Conservation (phyloP, 2,113 vertebrate genomes). For the Amphiprion ocellaris region DNA sequence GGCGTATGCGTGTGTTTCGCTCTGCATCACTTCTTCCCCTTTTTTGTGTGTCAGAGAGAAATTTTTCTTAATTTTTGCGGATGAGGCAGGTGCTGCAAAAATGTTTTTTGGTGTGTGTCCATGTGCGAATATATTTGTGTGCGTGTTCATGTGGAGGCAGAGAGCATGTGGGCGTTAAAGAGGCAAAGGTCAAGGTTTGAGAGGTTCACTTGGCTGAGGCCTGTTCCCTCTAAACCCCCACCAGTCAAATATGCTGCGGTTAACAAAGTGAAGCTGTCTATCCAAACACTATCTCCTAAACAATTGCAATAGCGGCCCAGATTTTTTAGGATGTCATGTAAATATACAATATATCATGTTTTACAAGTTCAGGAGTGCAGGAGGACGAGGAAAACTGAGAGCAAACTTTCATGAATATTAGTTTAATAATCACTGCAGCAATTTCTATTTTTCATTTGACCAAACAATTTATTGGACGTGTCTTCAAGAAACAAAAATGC, state of each 20-base stretch:
- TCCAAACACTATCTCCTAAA: constrained; percentile 66
- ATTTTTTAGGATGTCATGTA: constrained; percentile 5
- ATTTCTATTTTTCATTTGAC: constrained; percentile 19
- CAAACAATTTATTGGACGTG: neutral
- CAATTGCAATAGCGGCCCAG: constrained; percentile 50
- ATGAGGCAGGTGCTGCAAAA: constrained; percentile 29
- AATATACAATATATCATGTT: constrained; percentile 59
- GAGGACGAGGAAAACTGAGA: constrained; percentile 20
- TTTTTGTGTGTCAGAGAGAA: constrained; percentile 19
- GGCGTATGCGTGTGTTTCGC: constrained; percentile 11
- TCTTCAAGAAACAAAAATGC: constrained; percentile 14
- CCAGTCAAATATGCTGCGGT: constrained; percentile 68
- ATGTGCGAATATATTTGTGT: constrained; percentile 23
- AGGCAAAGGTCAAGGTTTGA: constrained; percentile 76
- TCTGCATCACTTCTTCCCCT: constrained; percentile 42
- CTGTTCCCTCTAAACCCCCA: constrained; percentile 60
- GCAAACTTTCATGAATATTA: constrained; percentile 14
- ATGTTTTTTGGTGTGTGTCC: constrained; percentile 28
- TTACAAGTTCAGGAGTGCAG: constrained; percentile 55
- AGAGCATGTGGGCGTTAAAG: constrained; percentile 59
- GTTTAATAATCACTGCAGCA: constrained; percentile 15
- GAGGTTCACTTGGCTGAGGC: constrained; percentile 72
- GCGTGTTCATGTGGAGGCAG: constrained; percentile 21
- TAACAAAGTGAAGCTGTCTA: constrained; percentile 65
- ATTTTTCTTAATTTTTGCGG: constrained; percentile 17